These are phyloP conservation scores for Tupaia tana DNA, from an alignment of 2,113 vertebrate genomes.

Conservation along the genomic window DNA sequence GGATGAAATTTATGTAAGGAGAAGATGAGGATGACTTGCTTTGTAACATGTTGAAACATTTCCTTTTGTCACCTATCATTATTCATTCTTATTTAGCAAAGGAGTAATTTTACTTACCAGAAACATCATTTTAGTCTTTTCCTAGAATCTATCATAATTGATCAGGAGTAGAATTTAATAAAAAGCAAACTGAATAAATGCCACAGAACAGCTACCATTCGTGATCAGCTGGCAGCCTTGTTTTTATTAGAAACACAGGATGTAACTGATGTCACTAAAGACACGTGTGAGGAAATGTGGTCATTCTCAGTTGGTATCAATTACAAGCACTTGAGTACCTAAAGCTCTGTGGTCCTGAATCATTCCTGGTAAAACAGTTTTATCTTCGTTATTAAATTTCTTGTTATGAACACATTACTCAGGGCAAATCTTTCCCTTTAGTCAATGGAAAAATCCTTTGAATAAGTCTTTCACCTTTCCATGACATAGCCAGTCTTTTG, in stretches of 20 bases:
- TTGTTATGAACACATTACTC: conserved; percentile 31
- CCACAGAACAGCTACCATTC: neutral
- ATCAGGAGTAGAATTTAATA: conserved; percentile 35
- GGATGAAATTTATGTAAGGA: neutral
- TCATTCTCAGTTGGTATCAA: conserved; percentile 3
- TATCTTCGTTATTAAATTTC: conserved; percentile 70
- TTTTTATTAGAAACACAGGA: neutral
- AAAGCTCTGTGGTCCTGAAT: neutral
- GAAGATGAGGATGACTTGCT: neutral
- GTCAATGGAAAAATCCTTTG: conserved; percentile 61
- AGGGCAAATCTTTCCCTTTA: conserved; percentile 62
- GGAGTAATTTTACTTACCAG: conserved; percentile 24
- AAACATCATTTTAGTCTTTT: neutral
- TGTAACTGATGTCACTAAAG: conserved; percentile 60
- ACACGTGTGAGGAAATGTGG: neutral
- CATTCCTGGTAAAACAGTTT: conserved; percentile 63
- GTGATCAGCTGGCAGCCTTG: neutral
- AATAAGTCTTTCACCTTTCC: conserved; percentile 67
- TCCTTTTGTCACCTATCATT: neutral
- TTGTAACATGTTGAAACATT: neutral
- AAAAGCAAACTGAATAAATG: conserved; percentile 43
- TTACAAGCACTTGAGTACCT: conserved; percentile 8
- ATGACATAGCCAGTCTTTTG: conserved; percentile 62
- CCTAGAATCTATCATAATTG: conserved; percentile 34
- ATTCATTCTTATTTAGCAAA: neutral